Conservation (phyloP, 2,113 vertebrate genomes). For the Loxodonta africana region DNA sequence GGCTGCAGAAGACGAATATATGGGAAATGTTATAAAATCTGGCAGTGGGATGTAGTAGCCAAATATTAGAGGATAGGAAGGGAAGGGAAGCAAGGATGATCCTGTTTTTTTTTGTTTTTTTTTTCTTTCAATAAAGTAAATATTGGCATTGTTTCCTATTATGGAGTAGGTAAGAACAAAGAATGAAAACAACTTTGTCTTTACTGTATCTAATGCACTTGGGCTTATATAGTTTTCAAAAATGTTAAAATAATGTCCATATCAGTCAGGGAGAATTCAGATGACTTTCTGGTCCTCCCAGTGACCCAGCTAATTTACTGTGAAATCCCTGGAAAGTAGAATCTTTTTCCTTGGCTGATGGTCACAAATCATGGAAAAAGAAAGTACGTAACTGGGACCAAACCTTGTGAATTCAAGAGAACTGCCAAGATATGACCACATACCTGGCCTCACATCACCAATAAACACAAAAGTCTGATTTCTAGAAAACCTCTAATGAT, state of each 20-base stretch:
- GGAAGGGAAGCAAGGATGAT: not conserved
- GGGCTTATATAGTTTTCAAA: not conserved
- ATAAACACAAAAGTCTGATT: not conserved
- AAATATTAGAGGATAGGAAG: not conserved
- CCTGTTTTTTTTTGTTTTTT: not conserved
- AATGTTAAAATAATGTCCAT: not conserved
- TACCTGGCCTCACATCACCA: not conserved
- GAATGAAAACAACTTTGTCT: not conserved
- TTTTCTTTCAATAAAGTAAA: constrained; percentile 8
- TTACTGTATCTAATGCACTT: not conserved
- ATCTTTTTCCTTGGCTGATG: constrained; percentile 4
- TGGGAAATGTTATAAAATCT: not conserved
- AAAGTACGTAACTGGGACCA: not conserved
- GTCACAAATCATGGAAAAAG: constrained; percentile 26
- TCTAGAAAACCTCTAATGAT: constrained; percentile 19
- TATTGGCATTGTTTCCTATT: not conserved
- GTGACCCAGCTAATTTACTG: not conserved
- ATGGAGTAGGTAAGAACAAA: not conserved
- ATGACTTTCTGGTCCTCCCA: not conserved
- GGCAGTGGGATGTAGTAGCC: not conserved
- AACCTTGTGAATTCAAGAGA: not conserved
- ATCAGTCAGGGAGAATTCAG: not conserved
- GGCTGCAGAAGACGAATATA: not conserved
- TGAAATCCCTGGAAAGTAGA: not conserved
- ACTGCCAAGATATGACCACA: not conserved